Evolutionary conservation across 2,888 invertebrate genomes (phyloP).

Genomic region (Saturnia pavonia): DNA sequence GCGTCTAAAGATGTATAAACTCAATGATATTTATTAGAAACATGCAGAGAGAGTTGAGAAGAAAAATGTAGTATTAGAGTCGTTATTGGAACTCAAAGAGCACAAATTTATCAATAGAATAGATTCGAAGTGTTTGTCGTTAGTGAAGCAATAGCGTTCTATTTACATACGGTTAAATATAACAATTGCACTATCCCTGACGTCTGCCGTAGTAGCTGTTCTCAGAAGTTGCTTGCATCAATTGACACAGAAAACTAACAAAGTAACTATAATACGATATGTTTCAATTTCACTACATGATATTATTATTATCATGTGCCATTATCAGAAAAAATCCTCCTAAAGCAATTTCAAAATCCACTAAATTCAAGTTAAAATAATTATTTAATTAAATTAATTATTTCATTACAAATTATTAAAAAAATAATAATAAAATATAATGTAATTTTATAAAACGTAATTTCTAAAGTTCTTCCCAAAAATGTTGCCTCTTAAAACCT

Average conservation of each 20-base stretch:
- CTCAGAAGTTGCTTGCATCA: conserved; percentile 15
- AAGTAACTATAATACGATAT: neutral
- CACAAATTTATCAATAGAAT: conserved; percentile 24
- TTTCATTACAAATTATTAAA: no score
- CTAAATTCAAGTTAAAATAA: no score
- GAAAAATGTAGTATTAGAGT: neutral
- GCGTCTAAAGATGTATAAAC: no score
- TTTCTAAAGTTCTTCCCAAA: no score
- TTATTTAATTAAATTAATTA: no score
- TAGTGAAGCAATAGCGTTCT: conserved; percentile 51
- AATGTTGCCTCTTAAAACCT: no score
- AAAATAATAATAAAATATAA: no score
- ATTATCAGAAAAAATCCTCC: no score
- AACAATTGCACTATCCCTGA: conserved; percentile 41
- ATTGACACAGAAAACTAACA: conserved; percentile 20
- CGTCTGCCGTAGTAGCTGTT: conserved; percentile 25
- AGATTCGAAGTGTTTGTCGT: conserved; percentile 39
- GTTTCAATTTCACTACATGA: neutral
- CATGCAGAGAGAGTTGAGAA: neutral
- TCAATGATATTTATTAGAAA: no score
- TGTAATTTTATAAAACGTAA: no score
- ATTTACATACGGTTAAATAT: conserved; percentile 50
- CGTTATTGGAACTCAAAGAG: neutral
- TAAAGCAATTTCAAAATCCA: no score
- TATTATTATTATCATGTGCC: neutral